Conservation (phyloP, 1,140 invertebrate species). For the Oppia nitens region DNA sequence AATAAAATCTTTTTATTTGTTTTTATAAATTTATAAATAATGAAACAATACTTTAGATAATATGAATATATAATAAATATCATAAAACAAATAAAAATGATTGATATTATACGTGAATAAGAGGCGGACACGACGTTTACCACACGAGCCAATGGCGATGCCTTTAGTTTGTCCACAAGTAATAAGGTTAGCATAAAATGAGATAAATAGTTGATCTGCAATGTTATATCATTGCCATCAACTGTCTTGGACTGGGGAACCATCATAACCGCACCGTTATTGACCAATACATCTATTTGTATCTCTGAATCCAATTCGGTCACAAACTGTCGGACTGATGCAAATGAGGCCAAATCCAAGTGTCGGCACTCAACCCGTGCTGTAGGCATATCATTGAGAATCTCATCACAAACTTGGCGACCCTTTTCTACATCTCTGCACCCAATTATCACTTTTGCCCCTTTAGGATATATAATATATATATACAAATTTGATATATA, state of each 20-base stretch:
- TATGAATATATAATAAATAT: no score
- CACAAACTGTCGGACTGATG: not conserved
- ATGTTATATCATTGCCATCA: conserved; percentile 64
- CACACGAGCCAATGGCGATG: conserved; percentile 27
- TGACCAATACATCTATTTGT: conserved; percentile 51
- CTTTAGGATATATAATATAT: no score
- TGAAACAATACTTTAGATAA: no score
- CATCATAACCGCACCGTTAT: conserved; percentile 51
- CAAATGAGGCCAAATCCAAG: not conserved
- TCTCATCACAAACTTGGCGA: not conserved
- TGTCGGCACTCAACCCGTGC: not conserved
- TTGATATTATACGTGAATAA: not conserved
- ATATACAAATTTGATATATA: no score
- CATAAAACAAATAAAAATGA: no score
- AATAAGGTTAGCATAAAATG: conserved; percentile 53
- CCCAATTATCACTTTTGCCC: not conserved
- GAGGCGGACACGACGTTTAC: not conserved
- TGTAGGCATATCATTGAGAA: not conserved
- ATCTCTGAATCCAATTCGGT: not conserved
- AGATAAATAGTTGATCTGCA: conserved; percentile 31
- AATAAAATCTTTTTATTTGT: no score
- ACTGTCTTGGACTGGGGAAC: conserved; percentile 36
- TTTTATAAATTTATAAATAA: no score
- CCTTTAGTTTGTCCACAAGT: conserved; percentile 50
- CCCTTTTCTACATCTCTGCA: not conserved